Evolutionary conservation across 2,888 invertebrate genomes (phyloP).

Genomic region (Xylota segnis): DNA sequence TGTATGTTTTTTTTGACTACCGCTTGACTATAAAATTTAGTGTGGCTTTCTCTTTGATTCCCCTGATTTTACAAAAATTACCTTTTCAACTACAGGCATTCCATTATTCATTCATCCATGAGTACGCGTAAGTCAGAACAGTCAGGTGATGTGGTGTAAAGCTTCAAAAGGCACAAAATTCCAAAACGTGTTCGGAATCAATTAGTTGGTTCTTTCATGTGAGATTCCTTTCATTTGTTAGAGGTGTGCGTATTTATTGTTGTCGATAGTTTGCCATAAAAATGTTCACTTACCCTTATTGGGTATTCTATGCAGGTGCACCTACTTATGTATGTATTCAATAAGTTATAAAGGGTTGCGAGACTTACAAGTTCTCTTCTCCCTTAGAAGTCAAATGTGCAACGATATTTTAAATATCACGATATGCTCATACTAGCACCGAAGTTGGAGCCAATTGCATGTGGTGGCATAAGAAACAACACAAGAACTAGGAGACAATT

Average conservation of each 20-base stretch:
- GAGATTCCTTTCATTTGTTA: constrained; percentile 64
- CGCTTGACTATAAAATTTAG: background rate
- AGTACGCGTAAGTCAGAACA: constrained; percentile 26
- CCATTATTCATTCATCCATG: constrained; percentile 43
- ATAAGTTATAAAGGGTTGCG: constrained; percentile 59
- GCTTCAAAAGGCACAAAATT: constrained; percentile 62
- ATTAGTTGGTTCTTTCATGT: constrained; percentile 66
- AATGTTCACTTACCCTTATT: constrained; percentile 57
- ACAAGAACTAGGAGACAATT: constrained; percentile 49
- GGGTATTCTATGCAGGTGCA: constrained; percentile 66
- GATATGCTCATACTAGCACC: constrained; percentile 13
- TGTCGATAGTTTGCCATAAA: constrained; percentile 44
- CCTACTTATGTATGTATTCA: constrained; percentile 59
- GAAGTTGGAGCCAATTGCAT: constrained; percentile 50
- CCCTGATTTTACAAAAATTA: constrained; percentile 1
- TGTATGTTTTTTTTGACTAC: background rate
- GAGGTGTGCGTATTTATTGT: constrained; percentile 28
- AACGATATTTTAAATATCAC: constrained; percentile 39
- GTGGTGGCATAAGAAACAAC: constrained; percentile 43
- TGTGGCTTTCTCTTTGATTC: constrained; percentile 31
- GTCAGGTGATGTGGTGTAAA: constrained; percentile 49
- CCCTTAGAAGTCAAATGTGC: constrained; percentile 68
- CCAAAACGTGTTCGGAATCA: constrained; percentile 67
- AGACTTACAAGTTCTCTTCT: constrained; percentile 50
- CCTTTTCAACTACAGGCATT: constrained; percentile 28